Percentiles rank a stretch among this genome's conserved stretches.
Evolutionary conservation across 2,113 vertebrate species (phyloP).

Genomic region (Cnemophilus loriae): DNA sequence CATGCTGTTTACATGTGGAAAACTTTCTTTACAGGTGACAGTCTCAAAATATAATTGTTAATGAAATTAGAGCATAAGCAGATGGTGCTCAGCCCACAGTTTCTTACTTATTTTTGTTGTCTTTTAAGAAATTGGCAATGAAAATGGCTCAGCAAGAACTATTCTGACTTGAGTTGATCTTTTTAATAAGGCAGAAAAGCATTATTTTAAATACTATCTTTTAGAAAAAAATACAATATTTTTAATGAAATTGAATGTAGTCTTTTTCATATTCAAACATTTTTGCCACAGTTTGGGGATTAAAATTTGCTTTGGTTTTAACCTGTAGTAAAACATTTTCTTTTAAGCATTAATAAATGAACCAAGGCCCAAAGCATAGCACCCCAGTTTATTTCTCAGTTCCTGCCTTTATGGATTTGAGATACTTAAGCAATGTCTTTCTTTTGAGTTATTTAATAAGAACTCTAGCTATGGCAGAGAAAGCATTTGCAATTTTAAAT

Average conservation of each 20-base stretch:
- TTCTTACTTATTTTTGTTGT: constrained; percentile 19
- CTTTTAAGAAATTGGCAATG: not conserved
- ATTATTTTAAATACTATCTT: not conserved
- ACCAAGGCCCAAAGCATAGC: not conserved
- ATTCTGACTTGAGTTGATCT: not conserved
- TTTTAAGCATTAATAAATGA: not conserved
- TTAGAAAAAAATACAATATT: not conserved
- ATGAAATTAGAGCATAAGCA: not conserved
- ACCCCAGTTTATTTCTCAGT: not conserved
- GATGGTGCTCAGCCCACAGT: constrained; percentile 8
- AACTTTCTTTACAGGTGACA: constrained; percentile 23
- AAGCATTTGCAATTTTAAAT: not conserved
- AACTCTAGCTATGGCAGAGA: not conserved
- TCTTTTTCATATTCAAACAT: not conserved
- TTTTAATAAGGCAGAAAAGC: not conserved
- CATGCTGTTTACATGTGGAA: not conserved
- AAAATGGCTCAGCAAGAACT: not conserved
- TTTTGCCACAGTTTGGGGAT: not conserved
- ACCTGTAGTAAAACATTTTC: not conserved
- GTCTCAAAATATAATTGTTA: constrained; percentile 23
- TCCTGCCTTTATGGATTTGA: not conserved
- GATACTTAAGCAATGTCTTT: not conserved
- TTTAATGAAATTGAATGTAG: not conserved
- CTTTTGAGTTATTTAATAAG: not conserved
- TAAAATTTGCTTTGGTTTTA: not conserved